Evolutionary conservation across 2,797 vertebrate genomes (phyloP), one percentile per base, ranked within the genome.

Genomic region (Poecile montanus): DNA sequence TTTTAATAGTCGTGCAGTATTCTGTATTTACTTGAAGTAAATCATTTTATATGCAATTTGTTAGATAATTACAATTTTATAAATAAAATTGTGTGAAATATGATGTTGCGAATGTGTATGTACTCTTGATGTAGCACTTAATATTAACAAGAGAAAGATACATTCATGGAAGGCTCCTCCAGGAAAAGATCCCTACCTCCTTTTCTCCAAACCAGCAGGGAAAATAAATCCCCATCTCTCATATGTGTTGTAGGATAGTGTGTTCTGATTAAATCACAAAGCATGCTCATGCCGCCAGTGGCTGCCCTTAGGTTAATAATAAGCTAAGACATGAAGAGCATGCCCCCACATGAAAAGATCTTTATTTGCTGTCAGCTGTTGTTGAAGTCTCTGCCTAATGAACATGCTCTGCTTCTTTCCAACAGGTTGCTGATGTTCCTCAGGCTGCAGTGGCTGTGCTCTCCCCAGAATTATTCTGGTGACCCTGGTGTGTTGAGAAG

Each of bases 11-110:
- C 32, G 93, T 94, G 88, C 96, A 96, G 91, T 95, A 93, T 96
- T 97, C 94, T 97, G 94, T 96, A 92, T 97, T 97, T 97, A 97
- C 95, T 97, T 97, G 97, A 97, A 97, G 94, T 96, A 97, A 96
- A 96, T 89, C 67, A 94, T 97, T 96, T 97, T 96, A 97, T 97
- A 93, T 96, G 93, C 94, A 95, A 96, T 94, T 97, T 96, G 95
- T 97, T 96, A 95, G 94, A 96, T 94, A 91, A 97, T 95, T 92
- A 92, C 88, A 90, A 74, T 96, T 96, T 95, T 97, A 94, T 96
- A 96, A 97, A 97, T 97, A 97, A 98, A 97, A 96, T 67, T 66
- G 95, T 77, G 95, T 97, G 96, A 96, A 85, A 57, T 96, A 83
- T 58, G 61, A 53, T 36, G 57, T 63, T 71, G 80, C 74, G 65